Evolutionary conservation across 2,797 vertebrate genomes (phyloP).

Genomic region (Rhinatrema bivittatum): DNA sequence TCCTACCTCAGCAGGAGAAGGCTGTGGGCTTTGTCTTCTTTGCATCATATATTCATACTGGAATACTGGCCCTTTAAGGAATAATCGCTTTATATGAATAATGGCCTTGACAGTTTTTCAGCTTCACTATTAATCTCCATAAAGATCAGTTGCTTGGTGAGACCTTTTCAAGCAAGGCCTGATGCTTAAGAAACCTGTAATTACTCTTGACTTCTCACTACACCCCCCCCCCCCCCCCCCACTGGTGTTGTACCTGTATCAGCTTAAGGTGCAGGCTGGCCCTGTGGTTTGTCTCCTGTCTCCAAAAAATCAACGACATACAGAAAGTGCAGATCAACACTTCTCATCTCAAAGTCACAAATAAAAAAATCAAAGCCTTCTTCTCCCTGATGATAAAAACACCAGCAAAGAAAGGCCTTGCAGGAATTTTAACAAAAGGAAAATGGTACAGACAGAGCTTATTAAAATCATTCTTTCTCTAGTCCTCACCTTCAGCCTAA

Average conservation of each 20-base stretch:
- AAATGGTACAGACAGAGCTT: constrained; percentile 32
- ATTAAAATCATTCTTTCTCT: no score
- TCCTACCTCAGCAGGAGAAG: no score
- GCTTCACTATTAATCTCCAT: constrained; percentile 64
- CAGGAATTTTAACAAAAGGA: constrained; percentile 23
- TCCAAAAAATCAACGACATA: constrained; percentile 42
- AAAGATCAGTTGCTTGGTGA: constrained; percentile 57
- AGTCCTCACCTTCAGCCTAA: no score
- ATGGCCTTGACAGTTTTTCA: constrained; percentile 42
- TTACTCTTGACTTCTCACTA: constrained; percentile 64
- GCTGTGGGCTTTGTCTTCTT: no score
- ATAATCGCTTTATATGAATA: constrained; percentile 37
- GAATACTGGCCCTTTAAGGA: constrained; percentile 37
- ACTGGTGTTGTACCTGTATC: constrained; percentile 70
- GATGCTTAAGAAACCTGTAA: constrained; percentile 67
- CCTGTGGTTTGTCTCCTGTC: constrained; percentile 59
- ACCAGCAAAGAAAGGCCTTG: no score
- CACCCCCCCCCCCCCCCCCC: constrained; percentile 41
- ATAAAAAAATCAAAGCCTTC: no score
- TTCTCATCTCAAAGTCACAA: no score
- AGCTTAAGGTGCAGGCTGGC: constrained; percentile 66
- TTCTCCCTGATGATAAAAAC: no score
- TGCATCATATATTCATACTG: no score
- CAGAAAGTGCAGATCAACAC: no score
- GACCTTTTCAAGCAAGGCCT: constrained; percentile 56